Base-by-base conservation (phyloP, 2,797 vertebrate genomes). In the Artibeus jamaicensis region DNA sequence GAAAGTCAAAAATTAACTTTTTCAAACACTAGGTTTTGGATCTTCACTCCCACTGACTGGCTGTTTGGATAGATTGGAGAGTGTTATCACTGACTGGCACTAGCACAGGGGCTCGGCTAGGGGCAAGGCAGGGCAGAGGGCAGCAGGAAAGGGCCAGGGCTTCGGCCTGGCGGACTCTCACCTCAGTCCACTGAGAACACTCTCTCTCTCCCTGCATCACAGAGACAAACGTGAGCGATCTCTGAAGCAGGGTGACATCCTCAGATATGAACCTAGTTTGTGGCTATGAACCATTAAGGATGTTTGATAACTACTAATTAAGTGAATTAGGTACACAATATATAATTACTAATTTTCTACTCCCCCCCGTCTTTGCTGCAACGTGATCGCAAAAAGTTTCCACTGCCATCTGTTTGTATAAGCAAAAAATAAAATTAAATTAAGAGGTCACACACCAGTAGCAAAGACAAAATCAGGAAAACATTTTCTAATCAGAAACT, bases 401-500 rank as follows among this genome's bases (percentile, higher is more conserved):
- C 92, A 39, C 0, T 0, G 59, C 50, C 53, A n/a, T 95, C 81
- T 95, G 91, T 97, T 96, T 96, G 92, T 97, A 95, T 96, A 97
- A 98, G 90, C 84, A 97, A 97, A 98, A 92, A 95, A 39, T 4
- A 0, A 97, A 97, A 96, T 97, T 94, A 98, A 98, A 96, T 85
- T 96, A 98, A 98, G 96, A 98, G 95, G 94, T 98, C 97, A 98
- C 57, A 84, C 0, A 4, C 89, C 97, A 95, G 22, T 5, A 14
- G 97, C 5, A 32, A 95, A 97, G 96, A 97, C 96, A 98, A 96
- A 98, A 97, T 94, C 93, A 96, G 94, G 59, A 94, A 97, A 98
- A 93, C 76, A 1, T 96, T 98, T 98, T 98, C 97, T 97, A 98
- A 98, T 97, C 91, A 74, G 97, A 97, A 96, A 96, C 90, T 92